Percentiles rank a stretch among this genome's conserved stretches.
phyloP scores from a whole-genome alignment of 2,888 invertebrate genomes.

The Stramonita haemastoma region DNA sequence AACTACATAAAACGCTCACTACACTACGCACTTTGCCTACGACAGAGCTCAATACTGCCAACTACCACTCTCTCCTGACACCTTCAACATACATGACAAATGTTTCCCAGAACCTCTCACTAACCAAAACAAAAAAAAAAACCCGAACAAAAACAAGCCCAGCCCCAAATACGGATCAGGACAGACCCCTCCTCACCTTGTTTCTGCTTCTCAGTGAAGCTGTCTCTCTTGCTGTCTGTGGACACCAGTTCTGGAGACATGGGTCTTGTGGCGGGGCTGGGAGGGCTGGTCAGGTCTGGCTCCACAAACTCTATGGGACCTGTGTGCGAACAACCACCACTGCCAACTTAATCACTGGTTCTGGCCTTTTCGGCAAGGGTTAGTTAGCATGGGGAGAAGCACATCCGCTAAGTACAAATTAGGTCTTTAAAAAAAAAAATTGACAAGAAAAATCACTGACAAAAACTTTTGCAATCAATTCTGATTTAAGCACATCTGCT shows the following conservation, averaged over 20 bases:
- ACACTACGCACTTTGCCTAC: no score
- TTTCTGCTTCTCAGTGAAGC: slow-evolving; percentile 64
- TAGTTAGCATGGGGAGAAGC: no score
- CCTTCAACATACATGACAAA: background rate
- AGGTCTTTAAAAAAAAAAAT: background rate
- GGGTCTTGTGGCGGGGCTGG: slow-evolving; percentile 58
- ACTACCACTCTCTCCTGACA: no score
- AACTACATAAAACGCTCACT: no score
- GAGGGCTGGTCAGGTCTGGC: slow-evolving; percentile 75
- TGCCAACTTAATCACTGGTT: no score
- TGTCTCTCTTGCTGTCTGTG: slow-evolving; percentile 61
- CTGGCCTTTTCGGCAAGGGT: no score
- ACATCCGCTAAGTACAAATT: background rate
- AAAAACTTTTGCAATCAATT: no score
- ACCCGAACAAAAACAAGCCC: no score
- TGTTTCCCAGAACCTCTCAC: background rate
- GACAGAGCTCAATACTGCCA: no score
- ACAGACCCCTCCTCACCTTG: slow-evolving; percentile 55
- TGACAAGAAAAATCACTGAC: background rate
- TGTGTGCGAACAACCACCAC: slow-evolving; percentile 54
- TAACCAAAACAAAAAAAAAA: no score
- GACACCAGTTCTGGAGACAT: slow-evolving; percentile 67
- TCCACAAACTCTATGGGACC: slow-evolving; percentile 80
- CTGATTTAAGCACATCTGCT: no score
- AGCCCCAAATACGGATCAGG: background rate